Conservation (phyloP, 1,140 invertebrate genomes). For the Danaus melanippus region DNA sequence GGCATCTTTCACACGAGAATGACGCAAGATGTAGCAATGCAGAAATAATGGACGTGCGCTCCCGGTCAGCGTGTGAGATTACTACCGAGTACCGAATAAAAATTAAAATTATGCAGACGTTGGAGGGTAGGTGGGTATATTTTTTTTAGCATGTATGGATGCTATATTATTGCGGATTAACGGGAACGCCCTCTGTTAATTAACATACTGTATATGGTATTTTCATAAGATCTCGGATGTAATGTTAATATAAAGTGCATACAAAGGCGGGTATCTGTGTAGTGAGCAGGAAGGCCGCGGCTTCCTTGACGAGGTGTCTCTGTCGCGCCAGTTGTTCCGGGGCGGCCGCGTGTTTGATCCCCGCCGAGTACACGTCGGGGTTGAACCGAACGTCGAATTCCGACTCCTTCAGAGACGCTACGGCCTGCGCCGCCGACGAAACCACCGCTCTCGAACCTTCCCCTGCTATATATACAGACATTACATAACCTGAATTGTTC, state of each 20-base stretch:
- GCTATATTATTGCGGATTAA: too few species aligned
- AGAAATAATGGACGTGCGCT: too few species aligned
- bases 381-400: constrained; percentile 99
- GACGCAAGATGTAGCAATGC: too few species aligned
- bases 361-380: constrained; percentile 96
- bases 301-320: constrained; percentile 92
- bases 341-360: constrained; percentile 86
- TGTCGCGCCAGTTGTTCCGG: constrained; percentile 82
- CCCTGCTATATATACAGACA: constrained; percentile 74
- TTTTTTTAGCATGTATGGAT: too few species aligned
- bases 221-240: too few species aligned
- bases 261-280: constrained; percentile 96
- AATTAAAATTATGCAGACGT: too few species aligned
- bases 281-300: constrained; percentile 93
- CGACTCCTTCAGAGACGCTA: constrained; percentile 93
- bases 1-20: too few species aligned
- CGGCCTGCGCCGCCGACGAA: constrained; percentile 87
- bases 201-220: too few species aligned
- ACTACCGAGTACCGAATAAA: too few species aligned
- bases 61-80: too few species aligned
- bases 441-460: constrained; percentile 93
- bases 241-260: constrained; percentile 53
- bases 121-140: too few species aligned
- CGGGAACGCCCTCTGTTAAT: too few species aligned
- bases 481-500: constrained; percentile 1